Evolutionary conservation across 1,140 invertebrate species (phyloP).

Genomic region (Campodea augens): DNA sequence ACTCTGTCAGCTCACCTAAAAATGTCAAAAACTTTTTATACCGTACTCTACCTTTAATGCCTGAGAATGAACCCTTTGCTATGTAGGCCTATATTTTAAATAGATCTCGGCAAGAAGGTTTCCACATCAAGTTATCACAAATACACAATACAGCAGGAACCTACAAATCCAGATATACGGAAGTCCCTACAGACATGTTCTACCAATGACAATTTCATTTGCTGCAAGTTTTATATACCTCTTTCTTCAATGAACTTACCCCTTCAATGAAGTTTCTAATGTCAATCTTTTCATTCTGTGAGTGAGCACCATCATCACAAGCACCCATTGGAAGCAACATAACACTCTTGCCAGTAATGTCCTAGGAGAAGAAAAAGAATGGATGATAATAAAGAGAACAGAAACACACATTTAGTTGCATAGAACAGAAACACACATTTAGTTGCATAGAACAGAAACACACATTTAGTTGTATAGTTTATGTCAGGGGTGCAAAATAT

Average conservation of each 20-base stretch:
- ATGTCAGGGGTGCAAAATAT: neutral
- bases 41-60: no score
- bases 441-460: neutral
- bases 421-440: neutral
- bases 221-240: neutral
- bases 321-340: slow-evolving; percentile 77
- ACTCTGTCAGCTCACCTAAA: no score
- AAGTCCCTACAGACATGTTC: neutral
- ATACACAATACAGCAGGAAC: neutral
- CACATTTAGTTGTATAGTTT: neutral
- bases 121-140: neutral
- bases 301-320: slow-evolving; percentile 92
- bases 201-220: neutral
- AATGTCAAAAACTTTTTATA: no score
- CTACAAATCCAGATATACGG: slow-evolving; percentile 8
- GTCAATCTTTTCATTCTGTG: slow-evolving; percentile 94
- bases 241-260: slow-evolving; percentile 33
- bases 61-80: neutral
- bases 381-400: neutral
- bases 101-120: neutral
- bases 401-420: slow-evolving; percentile 4
- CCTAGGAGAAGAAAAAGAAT: slow-evolving; percentile 33
- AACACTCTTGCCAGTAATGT: slow-evolving; percentile 81
- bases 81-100: neutral
- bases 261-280: slow-evolving; percentile 83